phyloP scores from a whole-genome alignment of 2,888 invertebrate species.

The Drosophila eohydei region DNA sequence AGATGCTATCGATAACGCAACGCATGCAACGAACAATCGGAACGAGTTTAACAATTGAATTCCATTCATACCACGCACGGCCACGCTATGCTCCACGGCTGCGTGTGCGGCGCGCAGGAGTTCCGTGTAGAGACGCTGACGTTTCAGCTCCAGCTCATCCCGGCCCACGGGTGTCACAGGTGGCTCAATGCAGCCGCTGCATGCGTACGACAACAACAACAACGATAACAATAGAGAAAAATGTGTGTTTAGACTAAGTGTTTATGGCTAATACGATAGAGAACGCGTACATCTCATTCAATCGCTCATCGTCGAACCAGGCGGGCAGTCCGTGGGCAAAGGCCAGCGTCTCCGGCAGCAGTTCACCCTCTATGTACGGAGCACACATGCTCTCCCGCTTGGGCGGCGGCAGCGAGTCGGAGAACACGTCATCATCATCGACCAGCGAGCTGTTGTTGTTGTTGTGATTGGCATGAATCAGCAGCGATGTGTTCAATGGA shows the following conservation, averaged over 20 bases:
- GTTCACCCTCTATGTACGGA: conserved; percentile 85
- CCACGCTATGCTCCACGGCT: conserved; percentile 90
- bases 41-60: conserved; percentile 15
- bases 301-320: conserved; percentile 85
- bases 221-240: conserved; percentile 31
- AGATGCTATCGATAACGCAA: conserved; percentile 16
- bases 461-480: conserved; percentile 57
- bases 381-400: conserved; percentile 86
- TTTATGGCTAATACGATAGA: conserved; percentile 31
- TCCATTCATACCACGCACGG: conserved; percentile 69
- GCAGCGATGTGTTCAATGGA: conserved; percentile 62
- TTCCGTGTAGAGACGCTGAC: conserved; percentile 92
- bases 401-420: conserved; percentile 85
- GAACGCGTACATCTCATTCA: conserved; percentile 81
- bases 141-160: conserved; percentile 90
- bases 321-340: conserved; percentile 84
- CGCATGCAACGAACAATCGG: conserved; percentile 48
- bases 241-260: conserved; percentile 12
- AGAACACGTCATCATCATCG: conserved; percentile 88
- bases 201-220: background rate
- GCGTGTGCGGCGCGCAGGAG: conserved; percentile 90
- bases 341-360: conserved; percentile 67
- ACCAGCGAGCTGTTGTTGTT: conserved; percentile 64
- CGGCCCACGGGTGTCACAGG: conserved; percentile 92
- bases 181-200: conserved; percentile 84